These are phyloP conservation scores for Bothrops jararaca DNA, from an alignment of 2,113 vertebrate species.

Conservation along the genomic window DNA sequence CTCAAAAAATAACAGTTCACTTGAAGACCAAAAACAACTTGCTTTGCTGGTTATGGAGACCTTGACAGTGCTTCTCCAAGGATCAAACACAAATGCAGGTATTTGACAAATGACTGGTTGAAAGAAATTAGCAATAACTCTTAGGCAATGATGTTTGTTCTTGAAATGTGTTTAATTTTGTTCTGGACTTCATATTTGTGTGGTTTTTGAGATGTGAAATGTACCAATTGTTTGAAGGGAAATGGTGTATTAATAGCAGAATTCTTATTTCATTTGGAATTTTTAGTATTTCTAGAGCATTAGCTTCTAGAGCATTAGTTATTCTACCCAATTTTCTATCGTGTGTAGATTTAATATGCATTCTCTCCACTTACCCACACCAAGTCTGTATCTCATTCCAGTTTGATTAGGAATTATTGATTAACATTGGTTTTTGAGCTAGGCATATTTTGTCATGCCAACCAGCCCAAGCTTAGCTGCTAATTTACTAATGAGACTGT, in stretches of 20 bases:
- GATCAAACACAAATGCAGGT: conserved; percentile 95
- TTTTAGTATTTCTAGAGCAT: background rate
- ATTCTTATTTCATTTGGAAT: background rate
- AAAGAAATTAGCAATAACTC: background rate
- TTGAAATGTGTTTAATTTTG: background rate
- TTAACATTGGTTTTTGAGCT: background rate
- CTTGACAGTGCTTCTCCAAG: conserved; percentile 90
- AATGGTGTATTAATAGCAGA: background rate
- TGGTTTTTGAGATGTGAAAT: background rate
- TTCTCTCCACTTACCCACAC: background rate
- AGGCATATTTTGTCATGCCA: background rate
- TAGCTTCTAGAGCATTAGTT: background rate
- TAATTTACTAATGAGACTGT: background rate
- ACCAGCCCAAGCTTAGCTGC: background rate
- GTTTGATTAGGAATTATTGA: background rate
- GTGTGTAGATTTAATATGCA: background rate
- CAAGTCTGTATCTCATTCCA: background rate
- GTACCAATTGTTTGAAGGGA: background rate
- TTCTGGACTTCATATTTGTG: background rate
- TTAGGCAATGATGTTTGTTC: background rate
- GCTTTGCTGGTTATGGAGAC: conserved; percentile 97
- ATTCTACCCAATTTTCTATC: background rate
- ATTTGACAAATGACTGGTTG: conserved; percentile 32
- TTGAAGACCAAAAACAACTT: conserved; percentile 94
- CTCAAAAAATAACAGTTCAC: conserved; percentile 80